Percentiles rank a stretch among this genome's conserved stretches.
Conservation (phyloP, 2,113 vertebrate genomes). For the Okapia johnstoni region DNA sequence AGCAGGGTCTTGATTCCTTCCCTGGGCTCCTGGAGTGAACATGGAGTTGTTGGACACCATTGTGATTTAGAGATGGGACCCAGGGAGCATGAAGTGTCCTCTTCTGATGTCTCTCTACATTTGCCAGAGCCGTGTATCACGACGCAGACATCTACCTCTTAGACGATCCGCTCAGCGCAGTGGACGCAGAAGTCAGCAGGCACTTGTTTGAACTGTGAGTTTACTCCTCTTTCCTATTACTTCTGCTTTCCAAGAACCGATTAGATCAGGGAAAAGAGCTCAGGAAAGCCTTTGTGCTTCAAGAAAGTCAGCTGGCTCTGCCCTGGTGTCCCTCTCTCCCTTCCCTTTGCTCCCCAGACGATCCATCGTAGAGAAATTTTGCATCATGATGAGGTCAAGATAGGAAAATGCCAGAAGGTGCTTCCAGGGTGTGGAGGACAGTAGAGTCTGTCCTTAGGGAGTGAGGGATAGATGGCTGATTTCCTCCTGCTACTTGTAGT, state of each 20-base stretch:
- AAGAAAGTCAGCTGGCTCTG: rapidly evolving
- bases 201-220: constrained; percentile 95
- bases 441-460: not conserved
- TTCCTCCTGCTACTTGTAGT: rapidly evolving
- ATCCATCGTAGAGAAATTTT: not conserved
- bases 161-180: constrained; percentile 42
- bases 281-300: not conserved
- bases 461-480: not conserved
- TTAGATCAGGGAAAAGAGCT: not conserved
- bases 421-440: not conserved
- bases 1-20: rapidly evolving
- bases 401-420: not conserved
- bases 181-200: constrained; percentile 85
- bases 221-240: not conserved
- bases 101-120: not conserved
- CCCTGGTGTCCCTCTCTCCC: not conserved
- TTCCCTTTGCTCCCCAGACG: not conserved
- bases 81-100: not conserved
- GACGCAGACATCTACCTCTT: constrained; percentile 97
- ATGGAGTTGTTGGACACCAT: no score
- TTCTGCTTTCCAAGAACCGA: not conserved
- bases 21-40: rapidly evolving
- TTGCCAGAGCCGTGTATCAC: constrained; percentile 92
- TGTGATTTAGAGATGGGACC: rapidly evolving
- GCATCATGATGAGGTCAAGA: not conserved